Evolutionary conservation across 2,113 vertebrate species (phyloP), one percentile per base, ranked within the genome.

Genomic region (Caretta caretta): DNA sequence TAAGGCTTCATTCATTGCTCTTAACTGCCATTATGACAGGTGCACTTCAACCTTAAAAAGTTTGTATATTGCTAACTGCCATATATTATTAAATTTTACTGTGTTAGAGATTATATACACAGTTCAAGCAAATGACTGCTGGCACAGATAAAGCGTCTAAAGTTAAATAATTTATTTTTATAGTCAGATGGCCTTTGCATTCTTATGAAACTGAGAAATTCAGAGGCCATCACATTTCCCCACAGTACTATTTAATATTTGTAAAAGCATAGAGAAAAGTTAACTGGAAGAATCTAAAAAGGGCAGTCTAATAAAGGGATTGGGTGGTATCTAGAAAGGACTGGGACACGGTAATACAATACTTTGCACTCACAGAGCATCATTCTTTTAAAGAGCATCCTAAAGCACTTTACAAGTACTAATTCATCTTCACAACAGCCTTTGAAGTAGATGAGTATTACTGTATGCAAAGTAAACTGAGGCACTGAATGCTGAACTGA

Each of bases 201-300:
- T 84, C 38, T 69, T 90, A 65, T 88, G 76, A 84, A 89, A 54
- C 13, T 46, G 1, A 91, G 87, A 49, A 96, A 95, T 88, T 93
- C 89, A 38, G 19, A 88, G 11, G 24, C 8, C 54, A n/a, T 38
- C 88, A 90, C 9, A 48, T 87, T 94, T 48, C 89, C 48, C 53
- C 79, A 17, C 10, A 82, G 19, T 87, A 2, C 13, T 50, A 72
- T n/a, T 83, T 96, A 75, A 78, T 83, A 93, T 95, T 95, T 96
- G 17, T 82, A 80, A 87, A 89, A 84, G 88, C 56, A 80, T 79
- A 14, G 29, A 88, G 57, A 38, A 95, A 96, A 89, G 24, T 12
- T 93, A 90, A 80, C 88, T 42, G 1, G 6, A 62, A 93, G 96
- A 2, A 14, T 13, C 27, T 38, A 16, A 84, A 69, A 94, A 76